phyloP scores from a whole-genome alignment of 2,888 invertebrate species.

The Tipula unca region DNA sequence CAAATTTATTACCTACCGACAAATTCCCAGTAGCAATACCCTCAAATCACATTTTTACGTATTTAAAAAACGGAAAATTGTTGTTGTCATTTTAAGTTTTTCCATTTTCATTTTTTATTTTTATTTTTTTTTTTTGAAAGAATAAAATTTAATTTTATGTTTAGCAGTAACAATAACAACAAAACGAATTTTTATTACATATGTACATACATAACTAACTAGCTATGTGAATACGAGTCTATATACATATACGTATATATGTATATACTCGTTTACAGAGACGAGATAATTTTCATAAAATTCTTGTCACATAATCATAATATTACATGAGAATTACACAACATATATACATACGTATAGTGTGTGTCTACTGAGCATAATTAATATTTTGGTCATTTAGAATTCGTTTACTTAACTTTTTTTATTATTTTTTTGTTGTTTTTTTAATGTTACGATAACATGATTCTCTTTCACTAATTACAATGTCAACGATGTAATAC shows the following conservation, averaged over 20 bases:
- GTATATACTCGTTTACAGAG: background rate
- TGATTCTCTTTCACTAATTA: background rate
- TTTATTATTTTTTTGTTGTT: background rate
- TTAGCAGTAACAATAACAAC: background rate
- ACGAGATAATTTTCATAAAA: background rate
- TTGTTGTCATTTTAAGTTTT: background rate
- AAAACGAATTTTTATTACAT: background rate
- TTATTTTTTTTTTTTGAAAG: background rate
- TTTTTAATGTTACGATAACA: background rate
- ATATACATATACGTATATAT: too few species aligned
- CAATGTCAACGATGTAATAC: slow-evolving; percentile 8
- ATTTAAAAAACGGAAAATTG: background rate
- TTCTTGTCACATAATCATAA: slow-evolving; percentile 14
- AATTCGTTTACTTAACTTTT: background rate
- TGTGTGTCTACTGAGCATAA: background rate
- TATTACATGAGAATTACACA: background rate
- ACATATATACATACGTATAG: background rate
- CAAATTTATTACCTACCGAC: background rate
- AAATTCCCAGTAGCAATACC: background rate
- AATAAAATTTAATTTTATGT: background rate
- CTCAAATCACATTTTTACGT: background rate
- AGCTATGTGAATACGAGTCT: too few species aligned
- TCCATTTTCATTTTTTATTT: background rate
- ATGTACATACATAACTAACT: background rate
- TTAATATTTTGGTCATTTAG: slow-evolving; percentile 14